Evolutionary conservation across 2,888 invertebrate genomes (phyloP).

Genomic region (Escarpia spicata): DNA sequence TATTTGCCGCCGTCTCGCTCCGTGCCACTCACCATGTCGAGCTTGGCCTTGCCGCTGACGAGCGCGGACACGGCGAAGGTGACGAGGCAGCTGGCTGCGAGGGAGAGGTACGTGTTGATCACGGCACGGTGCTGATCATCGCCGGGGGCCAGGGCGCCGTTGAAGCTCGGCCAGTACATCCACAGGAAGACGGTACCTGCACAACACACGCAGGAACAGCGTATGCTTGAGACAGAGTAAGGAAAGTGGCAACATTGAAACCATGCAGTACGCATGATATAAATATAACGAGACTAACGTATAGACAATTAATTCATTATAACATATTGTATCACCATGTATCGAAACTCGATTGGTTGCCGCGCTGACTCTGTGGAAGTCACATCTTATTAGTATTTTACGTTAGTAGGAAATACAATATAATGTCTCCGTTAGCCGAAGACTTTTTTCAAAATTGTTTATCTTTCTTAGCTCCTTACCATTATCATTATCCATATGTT

Average conservation of each 20-base stretch:
- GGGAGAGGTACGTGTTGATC: constrained; percentile 90
- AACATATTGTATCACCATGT: too few relatives aligned
- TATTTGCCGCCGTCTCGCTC: neutral
- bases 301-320: too few relatives aligned
- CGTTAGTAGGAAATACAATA: too few relatives aligned
- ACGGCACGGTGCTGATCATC: constrained; percentile 85
- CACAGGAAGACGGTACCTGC: constrained; percentile 90
- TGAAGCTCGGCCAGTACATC: constrained; percentile 98
- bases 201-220: neutral
- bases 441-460: too few relatives aligned
- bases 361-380: too few relatives aligned
- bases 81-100: constrained; percentile 83
- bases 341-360: too few relatives aligned
- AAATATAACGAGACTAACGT: too few relatives aligned
- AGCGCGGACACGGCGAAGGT: constrained; percentile 85
- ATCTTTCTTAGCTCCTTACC: too few relatives aligned
- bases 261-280: neutral
- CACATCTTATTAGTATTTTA: too few relatives aligned
- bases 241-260: neutral
- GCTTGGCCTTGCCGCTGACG: constrained; percentile 65
- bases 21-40: constrained; percentile 54
- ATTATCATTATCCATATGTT: too few relatives aligned
- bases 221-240: too few relatives aligned
- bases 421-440: too few relatives aligned
- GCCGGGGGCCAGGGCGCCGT: constrained; percentile 78